Percentiles rank a stretch among this genome's conserved stretches.
phyloP scores from a whole-genome alignment of 1,140 invertebrate genomes.

The Thalassaphorura encarpata region DNA sequence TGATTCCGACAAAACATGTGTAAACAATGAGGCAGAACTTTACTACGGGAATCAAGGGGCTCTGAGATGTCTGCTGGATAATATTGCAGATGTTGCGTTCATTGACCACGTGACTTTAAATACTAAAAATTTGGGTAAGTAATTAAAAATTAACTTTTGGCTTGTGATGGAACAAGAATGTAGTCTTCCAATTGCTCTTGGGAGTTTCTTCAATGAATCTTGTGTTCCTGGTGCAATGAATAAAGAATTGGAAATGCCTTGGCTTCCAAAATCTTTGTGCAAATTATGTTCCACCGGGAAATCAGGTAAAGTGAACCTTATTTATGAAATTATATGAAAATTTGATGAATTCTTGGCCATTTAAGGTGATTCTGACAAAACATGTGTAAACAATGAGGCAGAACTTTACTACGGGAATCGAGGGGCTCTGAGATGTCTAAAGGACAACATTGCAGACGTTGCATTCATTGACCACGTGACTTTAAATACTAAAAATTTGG shows the following conservation, averaged over 20 bases:
- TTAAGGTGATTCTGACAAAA: too few species aligned
- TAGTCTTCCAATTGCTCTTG: slow-evolving; percentile 31
- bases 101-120: slow-evolving; percentile 41
- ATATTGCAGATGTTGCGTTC: slow-evolving; percentile 49
- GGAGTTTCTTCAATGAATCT: slow-evolving; percentile 43
- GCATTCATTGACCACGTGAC: slow-evolving; percentile 35
- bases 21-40: slow-evolving; percentile 4
- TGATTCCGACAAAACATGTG: too few species aligned
- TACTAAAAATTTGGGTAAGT: background rate
- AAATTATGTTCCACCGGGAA: slow-evolving; percentile 14
- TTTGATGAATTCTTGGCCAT: too few species aligned
- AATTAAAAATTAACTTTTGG: background rate
- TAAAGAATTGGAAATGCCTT: slow-evolving; percentile 15
- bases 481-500: background rate
- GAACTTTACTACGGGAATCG: slow-evolving; percentile 51
- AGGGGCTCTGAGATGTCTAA: slow-evolving; percentile 49
- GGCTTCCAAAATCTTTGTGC: slow-evolving; percentile 19
- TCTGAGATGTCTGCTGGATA: slow-evolving; percentile 44
- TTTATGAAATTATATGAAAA: background rate
- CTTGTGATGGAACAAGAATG: too few species aligned
- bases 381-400: slow-evolving; percentile 3
- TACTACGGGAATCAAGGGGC: slow-evolving; percentile 57
- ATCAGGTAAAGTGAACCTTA: background rate
- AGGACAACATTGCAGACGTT: slow-evolving; percentile 44
- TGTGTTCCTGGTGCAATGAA: slow-evolving; percentile 39